Base-by-base conservation (phyloP, 2,888 invertebrate genomes). In the Sesia apiformis region DNA sequence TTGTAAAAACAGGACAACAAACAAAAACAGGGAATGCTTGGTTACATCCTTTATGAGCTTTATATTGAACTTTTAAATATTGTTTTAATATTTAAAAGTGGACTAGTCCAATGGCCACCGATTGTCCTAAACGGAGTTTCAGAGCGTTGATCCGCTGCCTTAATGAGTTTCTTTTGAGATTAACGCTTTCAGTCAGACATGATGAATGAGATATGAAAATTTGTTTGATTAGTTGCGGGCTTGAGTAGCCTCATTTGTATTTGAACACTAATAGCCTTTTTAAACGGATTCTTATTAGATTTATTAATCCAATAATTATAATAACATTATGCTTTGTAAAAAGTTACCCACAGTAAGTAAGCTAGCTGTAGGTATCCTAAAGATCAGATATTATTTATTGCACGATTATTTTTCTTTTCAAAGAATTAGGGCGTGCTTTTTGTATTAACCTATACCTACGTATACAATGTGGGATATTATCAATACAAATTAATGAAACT, bases 191-290 rank as follows among this genome's bases (percentile, higher is more conserved):
- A 66, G 70, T 67, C 70, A 73, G 76, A 81, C 76, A 64, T 87
- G 87, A 88, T 87, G 81, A 81, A 88, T 83, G 85, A 69, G 78
- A 69, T 76, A 67, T 70, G 76, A 78, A 74, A 73, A 80, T 81
- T 69, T 85, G 80, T 86, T 85, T 84, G 84, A 84, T 85, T 82
- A 80, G 79, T 69, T 73, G 72, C 76, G 70, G 69, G 64, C 60
- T 70, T 71, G 72, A 68, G 70, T 63, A 69, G 64, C 62, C 67
- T 74, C 72, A 71, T 74, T 76, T 74, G 67, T 66, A 67, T 71
- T 72, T 69, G 63, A 69, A 65, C 65, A 62, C 63, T 67, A 69
- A 70, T 69, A 66, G 62, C 63, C 65, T 69, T 74, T 70, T 72
- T 72, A 65, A 56, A 60, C 51, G 58, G 52, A 51, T 57, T 55